Conservation (phyloP, 2,797 vertebrate genomes). For the Adelosebastes latens region DNA sequence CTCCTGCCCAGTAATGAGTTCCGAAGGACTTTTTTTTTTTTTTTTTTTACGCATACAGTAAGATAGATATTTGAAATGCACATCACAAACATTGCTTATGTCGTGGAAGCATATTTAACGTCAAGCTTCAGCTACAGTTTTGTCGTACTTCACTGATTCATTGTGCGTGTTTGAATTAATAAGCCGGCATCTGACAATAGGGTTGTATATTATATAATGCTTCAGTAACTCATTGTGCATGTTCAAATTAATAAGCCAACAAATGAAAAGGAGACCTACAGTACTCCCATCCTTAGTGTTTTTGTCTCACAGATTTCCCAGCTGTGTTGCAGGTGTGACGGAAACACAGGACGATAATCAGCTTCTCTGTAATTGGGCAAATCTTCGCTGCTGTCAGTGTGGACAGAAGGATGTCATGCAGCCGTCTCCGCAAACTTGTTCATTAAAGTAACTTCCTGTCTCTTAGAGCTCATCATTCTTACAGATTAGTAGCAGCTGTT, state of each 20-base stretch:
- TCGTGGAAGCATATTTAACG: constrained; percentile 1
- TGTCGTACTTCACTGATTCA: not conserved
- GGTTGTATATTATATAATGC: constrained; percentile 7
- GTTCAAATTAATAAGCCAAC: constrained; percentile 33
- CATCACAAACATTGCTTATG: constrained; percentile 10
- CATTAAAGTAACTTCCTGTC: constrained; percentile 47
- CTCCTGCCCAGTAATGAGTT: constrained; percentile 48
- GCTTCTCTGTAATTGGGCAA: constrained; percentile 41
- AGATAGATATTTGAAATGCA: constrained; percentile 18
- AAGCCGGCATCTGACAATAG: constrained; percentile 16
- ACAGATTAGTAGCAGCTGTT: constrained; percentile 58
- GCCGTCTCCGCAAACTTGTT: constrained; percentile 26
- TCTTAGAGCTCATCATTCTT: constrained; percentile 44
- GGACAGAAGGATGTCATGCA: constrained; percentile 39
- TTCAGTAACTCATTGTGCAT: constrained; percentile 28
- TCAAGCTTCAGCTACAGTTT: not conserved
- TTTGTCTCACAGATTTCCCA: constrained; percentile 28
- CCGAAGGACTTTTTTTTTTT: constrained; percentile 13
- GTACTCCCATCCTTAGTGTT: not conserved
- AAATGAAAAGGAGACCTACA: constrained; percentile 15
- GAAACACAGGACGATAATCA: constrained; percentile 33
- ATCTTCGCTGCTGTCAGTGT: constrained; percentile 28
- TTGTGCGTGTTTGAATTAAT: constrained; percentile 38
- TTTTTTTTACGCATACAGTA: not conserved
- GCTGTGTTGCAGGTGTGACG: constrained; percentile 34